Evolutionary conservation across 2,888 invertebrate genomes (phyloP).

Genomic region (Heteromurus nitidus): DNA sequence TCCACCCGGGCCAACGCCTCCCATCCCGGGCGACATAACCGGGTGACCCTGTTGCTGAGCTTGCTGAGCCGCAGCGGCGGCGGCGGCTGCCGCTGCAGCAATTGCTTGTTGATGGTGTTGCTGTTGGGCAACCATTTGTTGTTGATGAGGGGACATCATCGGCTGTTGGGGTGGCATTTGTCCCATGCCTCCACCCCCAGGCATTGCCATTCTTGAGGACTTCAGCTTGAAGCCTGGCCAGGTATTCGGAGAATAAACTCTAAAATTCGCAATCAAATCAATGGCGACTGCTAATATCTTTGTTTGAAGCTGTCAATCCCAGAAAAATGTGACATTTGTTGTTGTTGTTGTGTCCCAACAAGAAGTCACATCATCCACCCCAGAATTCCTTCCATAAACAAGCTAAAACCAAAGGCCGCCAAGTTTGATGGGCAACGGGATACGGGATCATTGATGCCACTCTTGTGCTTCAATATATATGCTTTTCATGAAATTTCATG

Average conservation of each 20-base stretch:
- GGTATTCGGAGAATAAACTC: too few species aligned
- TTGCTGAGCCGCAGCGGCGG: constrained; percentile 47
- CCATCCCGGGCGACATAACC: constrained; percentile 21
- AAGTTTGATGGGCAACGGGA: too few species aligned
- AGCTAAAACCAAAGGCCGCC: too few species aligned
- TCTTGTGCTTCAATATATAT: too few species aligned
- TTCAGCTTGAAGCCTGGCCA: background rate
- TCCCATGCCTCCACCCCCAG: constrained; percentile 51
- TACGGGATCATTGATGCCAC: too few species aligned
- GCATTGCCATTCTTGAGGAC: constrained; percentile 49
- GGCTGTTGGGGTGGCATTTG: constrained; percentile 53
- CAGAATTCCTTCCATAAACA: background rate
- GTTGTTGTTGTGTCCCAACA: background rate
- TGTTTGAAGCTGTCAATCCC: background rate
- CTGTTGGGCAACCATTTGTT: constrained; percentile 59
- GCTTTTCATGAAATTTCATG: background rate
- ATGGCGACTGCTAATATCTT: background rate
- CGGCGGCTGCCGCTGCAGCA: constrained; percentile 31
- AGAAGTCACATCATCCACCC: background rate
- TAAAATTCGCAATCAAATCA: background rate
- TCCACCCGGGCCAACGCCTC: constrained; percentile 29
- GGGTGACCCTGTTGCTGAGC: constrained; percentile 46
- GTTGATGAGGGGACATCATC: constrained; percentile 63
- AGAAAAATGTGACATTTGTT: background rate
- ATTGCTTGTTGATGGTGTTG: constrained; percentile 46